Evolutionary conservation across 2,888 invertebrate genomes (phyloP).

Genomic region (Cantharis flavilabris): DNA sequence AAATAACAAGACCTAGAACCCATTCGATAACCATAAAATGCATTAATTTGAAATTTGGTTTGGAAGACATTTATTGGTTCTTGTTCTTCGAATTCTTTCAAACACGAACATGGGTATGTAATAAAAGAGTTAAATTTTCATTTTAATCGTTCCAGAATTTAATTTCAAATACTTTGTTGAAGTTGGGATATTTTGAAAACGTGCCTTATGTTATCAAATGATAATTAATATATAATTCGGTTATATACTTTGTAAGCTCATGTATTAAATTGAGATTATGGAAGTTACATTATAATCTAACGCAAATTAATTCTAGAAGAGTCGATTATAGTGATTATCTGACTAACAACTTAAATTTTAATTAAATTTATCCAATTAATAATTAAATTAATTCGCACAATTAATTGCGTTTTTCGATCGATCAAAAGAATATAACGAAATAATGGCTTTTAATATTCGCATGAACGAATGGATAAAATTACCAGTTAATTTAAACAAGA

Average conservation of each 20-base stretch:
- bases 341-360: background rate
- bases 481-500: background rate
- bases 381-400: background rate
- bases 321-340: background rate
- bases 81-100: background rate
- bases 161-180: background rate
- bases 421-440: background rate
- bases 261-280: background rate
- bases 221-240: background rate
- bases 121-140: background rate
- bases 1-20: background rate
- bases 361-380: background rate
- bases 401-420: background rate
- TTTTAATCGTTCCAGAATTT: background rate
- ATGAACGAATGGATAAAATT: background rate
- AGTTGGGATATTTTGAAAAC: background rate
- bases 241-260: background rate
- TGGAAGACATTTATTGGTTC: background rate
- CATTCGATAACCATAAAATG: background rate
- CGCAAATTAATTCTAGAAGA: background rate
- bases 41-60: background rate
- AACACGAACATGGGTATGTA: background rate
- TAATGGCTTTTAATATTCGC: background rate
- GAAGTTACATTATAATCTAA: background rate
- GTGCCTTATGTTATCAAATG: background rate